phyloP scores from a whole-genome alignment of 2,888 invertebrate genomes.

The Mayetiola destructor region DNA sequence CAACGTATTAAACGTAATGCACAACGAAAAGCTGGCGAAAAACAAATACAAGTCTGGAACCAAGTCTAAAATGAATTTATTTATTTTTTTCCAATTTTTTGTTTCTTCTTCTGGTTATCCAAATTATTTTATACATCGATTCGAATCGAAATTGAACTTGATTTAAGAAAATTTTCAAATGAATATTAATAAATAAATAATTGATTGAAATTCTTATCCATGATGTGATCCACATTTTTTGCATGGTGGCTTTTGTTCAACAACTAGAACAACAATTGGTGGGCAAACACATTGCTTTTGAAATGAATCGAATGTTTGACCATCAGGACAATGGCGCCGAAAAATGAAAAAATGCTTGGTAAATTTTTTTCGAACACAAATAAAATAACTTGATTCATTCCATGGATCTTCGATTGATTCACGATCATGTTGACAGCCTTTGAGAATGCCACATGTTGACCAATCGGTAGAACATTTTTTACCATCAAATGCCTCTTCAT shows the following conservation, averaged over 20 bases:
- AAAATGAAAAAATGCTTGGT: background rate
- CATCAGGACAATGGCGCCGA: background rate
- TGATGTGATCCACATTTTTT: too few relatives aligned
- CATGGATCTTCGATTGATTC: background rate
- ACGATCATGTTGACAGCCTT: background rate
- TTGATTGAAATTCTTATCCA: too few relatives aligned
- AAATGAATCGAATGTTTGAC: background rate
- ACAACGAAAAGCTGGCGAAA: too few relatives aligned
- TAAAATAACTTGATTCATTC: background rate
- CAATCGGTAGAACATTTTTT: background rate
- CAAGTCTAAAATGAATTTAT: too few relatives aligned
- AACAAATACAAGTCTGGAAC: too few relatives aligned
- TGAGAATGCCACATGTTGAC: background rate
- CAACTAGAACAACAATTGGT: background rate
- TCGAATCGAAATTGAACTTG: too few relatives aligned
- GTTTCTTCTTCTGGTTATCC: too few relatives aligned
- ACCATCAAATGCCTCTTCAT: slow-evolving; percentile 1
- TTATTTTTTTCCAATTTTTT: too few relatives aligned
- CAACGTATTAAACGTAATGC: too few relatives aligned
- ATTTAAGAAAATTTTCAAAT: too few relatives aligned
- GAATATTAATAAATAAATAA: too few relatives aligned
- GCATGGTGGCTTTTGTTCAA: background rate
- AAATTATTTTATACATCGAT: too few relatives aligned
- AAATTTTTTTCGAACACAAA: background rate
- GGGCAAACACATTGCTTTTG: background rate